phyloP scores from a whole-genome alignment of 2,113 vertebrate species.

The Pyxicephalus adspersus region DNA sequence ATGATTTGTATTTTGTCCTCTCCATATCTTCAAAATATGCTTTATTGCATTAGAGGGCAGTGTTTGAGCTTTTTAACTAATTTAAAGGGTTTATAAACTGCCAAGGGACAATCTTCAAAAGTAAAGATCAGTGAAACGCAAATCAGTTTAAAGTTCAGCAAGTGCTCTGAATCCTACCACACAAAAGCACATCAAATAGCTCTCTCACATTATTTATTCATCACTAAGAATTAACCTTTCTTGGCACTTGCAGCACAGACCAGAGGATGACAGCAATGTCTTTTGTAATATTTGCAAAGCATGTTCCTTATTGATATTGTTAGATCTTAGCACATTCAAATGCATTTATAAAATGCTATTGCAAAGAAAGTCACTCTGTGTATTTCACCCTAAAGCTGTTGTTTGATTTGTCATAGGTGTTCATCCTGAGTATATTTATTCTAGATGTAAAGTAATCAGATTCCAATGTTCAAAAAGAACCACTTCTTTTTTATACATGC shows the following conservation, averaged over 20 bases:
- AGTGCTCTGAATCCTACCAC: conserved; percentile 55
- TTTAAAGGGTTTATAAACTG: conserved; percentile 62
- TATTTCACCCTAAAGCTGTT: not conserved
- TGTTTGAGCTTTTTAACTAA: conserved; percentile 54
- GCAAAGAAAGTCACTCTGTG: not conserved
- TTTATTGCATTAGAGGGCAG: conserved; percentile 58
- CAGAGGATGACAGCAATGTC: conserved; percentile 8
- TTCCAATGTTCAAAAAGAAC: too few species aligned
- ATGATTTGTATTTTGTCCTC: not conserved
- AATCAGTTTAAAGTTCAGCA: conserved; percentile 56
- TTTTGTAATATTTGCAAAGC: conserved; percentile 37
- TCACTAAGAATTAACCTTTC: conserved; percentile 41
- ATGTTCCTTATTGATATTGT: conserved; percentile 27
- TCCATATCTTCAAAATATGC: not conserved
- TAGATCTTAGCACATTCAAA: not conserved
- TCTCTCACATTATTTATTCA: conserved; percentile 16
- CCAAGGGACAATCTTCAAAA: conserved; percentile 59
- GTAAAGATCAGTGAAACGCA: conserved; percentile 60
- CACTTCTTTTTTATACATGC: too few species aligned
- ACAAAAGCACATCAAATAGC: conserved; percentile 58
- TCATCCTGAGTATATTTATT: not conserved
- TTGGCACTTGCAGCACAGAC: conserved; percentile 52
- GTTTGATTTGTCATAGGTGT: not conserved
- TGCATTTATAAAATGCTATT: not conserved
- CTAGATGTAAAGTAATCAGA: not conserved